Percentiles rank a stretch among this genome's conserved stretches.
These are phyloP conservation scores for Bos indicus DNA, from an alignment of 2,113 vertebrate genomes.

Conservation along the genomic window DNA sequence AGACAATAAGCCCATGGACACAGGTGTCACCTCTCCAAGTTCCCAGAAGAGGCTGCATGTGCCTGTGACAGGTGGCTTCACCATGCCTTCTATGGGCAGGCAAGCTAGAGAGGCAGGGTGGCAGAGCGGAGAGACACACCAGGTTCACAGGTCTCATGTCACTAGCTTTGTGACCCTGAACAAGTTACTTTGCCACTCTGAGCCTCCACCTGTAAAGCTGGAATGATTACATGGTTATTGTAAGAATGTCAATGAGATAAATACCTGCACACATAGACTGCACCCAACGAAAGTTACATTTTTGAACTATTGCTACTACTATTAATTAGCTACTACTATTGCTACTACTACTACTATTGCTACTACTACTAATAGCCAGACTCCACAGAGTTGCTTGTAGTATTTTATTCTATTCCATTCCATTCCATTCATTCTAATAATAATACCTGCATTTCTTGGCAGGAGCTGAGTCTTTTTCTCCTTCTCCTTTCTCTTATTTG, in stretches of 20 bases:
- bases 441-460: background rate
- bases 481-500: background rate
- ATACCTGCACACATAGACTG: background rate
- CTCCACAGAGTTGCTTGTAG: background rate
- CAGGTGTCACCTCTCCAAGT: background rate
- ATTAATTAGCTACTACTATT: background rate
- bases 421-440: background rate
- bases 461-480: background rate
- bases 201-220: background rate
- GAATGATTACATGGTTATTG: background rate
- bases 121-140: background rate
- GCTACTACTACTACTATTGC: background rate
- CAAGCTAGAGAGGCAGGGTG: background rate
- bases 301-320: background rate
- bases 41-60: background rate
- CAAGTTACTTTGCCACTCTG: background rate
- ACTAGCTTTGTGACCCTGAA: background rate
- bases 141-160: background rate
- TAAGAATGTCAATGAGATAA: background rate
- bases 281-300: background rate
- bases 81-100: background rate
- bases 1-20: background rate
- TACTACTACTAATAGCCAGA: background rate
- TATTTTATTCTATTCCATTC: background rate
- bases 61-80: rapidly evolving